A percentile compares a stretch with the other conserved stretches of the same genome.
Evolutionary conservation across 2,888 invertebrate species (phyloP).

Genomic region (Lucinisca nassula): DNA sequence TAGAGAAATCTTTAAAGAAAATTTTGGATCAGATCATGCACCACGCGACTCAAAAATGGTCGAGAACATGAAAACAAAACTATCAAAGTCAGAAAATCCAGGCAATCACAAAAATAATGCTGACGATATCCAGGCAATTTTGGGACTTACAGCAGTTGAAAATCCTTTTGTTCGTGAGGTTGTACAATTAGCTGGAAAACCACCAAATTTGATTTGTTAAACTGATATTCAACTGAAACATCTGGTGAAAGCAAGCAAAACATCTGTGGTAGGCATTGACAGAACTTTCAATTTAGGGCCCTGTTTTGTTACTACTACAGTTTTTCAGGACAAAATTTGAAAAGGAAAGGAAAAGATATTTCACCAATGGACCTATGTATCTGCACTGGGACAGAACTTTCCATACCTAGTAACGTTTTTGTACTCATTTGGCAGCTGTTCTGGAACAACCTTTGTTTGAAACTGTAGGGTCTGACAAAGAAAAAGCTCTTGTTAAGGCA

Average conservation of each 20-base stretch:
- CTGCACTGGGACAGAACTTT: constrained; percentile 55
- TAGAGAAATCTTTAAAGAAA: neutral
- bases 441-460: neutral
- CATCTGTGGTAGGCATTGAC: constrained; percentile 13
- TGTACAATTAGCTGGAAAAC: constrained; percentile 13
- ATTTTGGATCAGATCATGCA: neutral
- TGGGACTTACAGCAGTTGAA: neutral
- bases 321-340: constrained; percentile 44
- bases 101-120: too few species aligned
- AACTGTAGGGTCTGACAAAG: constrained; percentile 38
- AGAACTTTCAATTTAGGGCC: constrained; percentile 35
- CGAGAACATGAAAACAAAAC: neutral
- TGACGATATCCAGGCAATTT: too few species aligned
- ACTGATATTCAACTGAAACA: constrained; percentile 30
- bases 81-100: too few species aligned
- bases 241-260: neutral
- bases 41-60: neutral
- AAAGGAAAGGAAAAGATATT: constrained; percentile 29
- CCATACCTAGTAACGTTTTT: constrained; percentile 45
- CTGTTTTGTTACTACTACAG: constrained; percentile 28
- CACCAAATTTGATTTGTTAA: constrained; percentile 32
- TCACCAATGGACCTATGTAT: constrained; percentile 44
- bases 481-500: constrained; percentile 49
- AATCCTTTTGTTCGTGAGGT: neutral
- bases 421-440: constrained; percentile 31